phyloP scores from a whole-genome alignment of 2,113 vertebrate genomes.

The Alosa alosa region DNA sequence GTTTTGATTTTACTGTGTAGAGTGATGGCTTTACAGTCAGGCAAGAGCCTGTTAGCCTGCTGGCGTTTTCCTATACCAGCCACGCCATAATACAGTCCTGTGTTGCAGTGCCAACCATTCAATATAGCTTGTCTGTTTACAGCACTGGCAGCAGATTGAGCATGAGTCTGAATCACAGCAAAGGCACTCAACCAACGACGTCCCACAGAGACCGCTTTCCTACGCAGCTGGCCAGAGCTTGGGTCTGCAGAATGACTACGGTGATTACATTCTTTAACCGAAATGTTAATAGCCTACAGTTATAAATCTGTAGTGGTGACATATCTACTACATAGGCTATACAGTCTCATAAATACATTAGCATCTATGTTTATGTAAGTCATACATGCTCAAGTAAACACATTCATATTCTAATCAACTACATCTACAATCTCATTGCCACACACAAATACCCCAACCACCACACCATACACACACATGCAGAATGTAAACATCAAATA shows the following conservation, averaged over 20 bases:
- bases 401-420: neutral
- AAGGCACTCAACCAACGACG: neutral
- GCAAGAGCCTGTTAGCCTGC: neutral
- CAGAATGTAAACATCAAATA: neutral
- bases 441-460: neutral
- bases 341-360: neutral
- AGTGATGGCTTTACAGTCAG: constrained; percentile 1
- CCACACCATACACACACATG: neutral
- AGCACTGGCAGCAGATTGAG: neutral
- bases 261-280: neutral
- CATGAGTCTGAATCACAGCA: neutral
- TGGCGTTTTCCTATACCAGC: neutral
- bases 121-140: neutral
- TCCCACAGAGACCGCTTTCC: neutral
- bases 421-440: neutral
- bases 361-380: neutral
- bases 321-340: neutral
- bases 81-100: neutral
- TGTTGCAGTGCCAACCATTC: neutral
- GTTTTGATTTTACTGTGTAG: constrained; percentile 5
- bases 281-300: neutral
- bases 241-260: neutral
- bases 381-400: neutral
- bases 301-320: neutral
- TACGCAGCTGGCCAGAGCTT: neutral